Evolutionary conservation across 2,797 vertebrate species (phyloP), one percentile per base, ranked within the genome.

Genomic region (Chelon auratus): DNA sequence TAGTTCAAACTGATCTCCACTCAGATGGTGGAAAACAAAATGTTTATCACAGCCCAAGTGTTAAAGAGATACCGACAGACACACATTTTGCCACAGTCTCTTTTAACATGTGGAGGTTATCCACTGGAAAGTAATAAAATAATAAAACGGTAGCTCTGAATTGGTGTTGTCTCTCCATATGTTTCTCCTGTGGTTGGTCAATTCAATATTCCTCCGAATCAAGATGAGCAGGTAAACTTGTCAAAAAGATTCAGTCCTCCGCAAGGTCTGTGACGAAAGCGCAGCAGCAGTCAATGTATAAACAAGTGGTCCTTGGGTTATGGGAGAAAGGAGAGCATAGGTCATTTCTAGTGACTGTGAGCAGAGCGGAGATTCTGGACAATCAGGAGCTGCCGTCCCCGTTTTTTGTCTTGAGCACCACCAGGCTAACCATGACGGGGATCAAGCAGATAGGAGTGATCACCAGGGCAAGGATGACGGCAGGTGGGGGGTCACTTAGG

Each of bases 391-490:
- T 93, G 14, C 93, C 90, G 15, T 95, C 94, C 13, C 93, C 93
- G 1, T 94, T 94, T 66, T 62, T 62, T 56, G 92, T 94, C 90
- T 95, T 95, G 33, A 93, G 71, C 67, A 95, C 89, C 13, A 92
- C 91, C 0, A 95, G 50, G 75, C 85, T 82, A 9, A 93, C 94
- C 93, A 95, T 93, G 50, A 94, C 54, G 0, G 94, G 93, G 72
- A 95, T 88, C 0, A 96, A 82, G 63, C 92, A 95, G 88, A 95
- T 84, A 9, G 95, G 93, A 3, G 92, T 94, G 72, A 94, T 78
- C 2, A 94, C 94, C 51, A 91, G 82, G 61, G 93, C 89, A 5
- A 94, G 60, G 4, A 92, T 40, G 3, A 94, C 66, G 30, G 68
- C 24, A 0, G 86, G 80, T 3, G 92, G 73, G 0, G 92, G 91